Evolutionary conservation across 2,888 invertebrate species (phyloP), one percentile per base, ranked within the genome.

Genomic region (Agrypnus murinus): DNA sequence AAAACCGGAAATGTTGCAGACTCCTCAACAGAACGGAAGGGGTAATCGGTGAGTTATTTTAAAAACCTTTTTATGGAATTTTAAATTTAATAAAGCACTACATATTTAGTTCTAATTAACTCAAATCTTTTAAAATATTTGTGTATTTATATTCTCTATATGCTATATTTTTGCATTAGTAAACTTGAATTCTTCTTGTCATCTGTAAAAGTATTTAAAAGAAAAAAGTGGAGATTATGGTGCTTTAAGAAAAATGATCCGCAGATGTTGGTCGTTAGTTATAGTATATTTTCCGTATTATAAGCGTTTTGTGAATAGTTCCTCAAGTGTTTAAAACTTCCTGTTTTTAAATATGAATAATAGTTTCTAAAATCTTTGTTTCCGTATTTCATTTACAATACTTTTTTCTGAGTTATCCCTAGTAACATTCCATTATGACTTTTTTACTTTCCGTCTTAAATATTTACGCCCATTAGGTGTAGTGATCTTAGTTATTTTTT

Each of bases 351-450:
- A 59, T 63, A 68, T 66, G 65, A 65, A 60, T 79, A 80, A 81
- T 81, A 77, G 76, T 74, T 75, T 79, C 76, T 75, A 77, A 80
- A 80, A 77, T 74, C 79, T 77, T 75, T 75, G 75, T 80, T 80
- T 80, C 80, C 80, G 77, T 75, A 77, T 73, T 76, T 76, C 78
- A 77, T 80, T 80, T 77, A 74, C 43, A 46, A 69, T 31, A 31
- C 9, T 14, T 58, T 57, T 57, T 53, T 40, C n/a, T 25, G 2
- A n/a, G n/a, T 25, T 25, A 5, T 2, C 5, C 5, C 25, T 25
- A 25, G 5, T 3, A 3, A 25, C 25, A 25, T 25, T 25, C 25
- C 25, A 3, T 5, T 5, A 5, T 5, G 5, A 25, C 5, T 25
- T 25, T 25, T 25, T 25, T 5, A 25, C 5, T 25, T 25, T 25